Base-by-base conservation (phyloP, 2,113 vertebrate genomes). In the Lynx canadensis region DNA sequence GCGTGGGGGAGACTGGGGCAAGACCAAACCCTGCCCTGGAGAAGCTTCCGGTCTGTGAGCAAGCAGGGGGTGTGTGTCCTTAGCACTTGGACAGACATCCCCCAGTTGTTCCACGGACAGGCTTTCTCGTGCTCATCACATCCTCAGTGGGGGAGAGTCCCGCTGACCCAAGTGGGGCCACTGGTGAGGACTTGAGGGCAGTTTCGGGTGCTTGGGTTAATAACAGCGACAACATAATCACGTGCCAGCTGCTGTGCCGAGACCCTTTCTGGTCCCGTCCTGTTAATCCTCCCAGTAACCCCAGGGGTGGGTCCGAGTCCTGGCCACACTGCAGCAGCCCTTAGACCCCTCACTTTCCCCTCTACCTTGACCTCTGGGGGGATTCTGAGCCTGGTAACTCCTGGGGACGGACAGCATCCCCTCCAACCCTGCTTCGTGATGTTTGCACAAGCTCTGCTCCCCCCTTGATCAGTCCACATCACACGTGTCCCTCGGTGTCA, bases 391-490 rank as follows among this genome's bases (percentile, higher is more conserved):
- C 60, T 23, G 18, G 65, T 31, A 36, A 55, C 68, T 82, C 33
- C 63, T 52, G 52, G 52, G 23, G 16, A 65, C 23, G 1, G 9
- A 29, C 14, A 11, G 50, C 7, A 4, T 6, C 13, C 21, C 27
- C 50, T 18, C 23, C 15, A 10, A 31, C 45, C 45, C 57, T 38
- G 14, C 50, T 45, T 78, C 79, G 65, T 50, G 63, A 10, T 23
- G 29, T 80, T 73, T 80, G 31, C 57, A 18, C 41, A 80, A 55
- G 31, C 57, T 5, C 33, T 36, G 27, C n/a, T 1, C 16, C 7
- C 19, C 15, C 4, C 57, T 48, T 0, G 1, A 9, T 27, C 57
- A 5, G 33, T 1, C 19, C 82, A 10, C 0, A 11, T 45, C 36
- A 57, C 41, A 14, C 3, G 2, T 12, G 21, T 31, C 69, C 76